phyloP scores from a whole-genome alignment of 2,113 vertebrate genomes.

The Xenopus tropicalis region DNA sequence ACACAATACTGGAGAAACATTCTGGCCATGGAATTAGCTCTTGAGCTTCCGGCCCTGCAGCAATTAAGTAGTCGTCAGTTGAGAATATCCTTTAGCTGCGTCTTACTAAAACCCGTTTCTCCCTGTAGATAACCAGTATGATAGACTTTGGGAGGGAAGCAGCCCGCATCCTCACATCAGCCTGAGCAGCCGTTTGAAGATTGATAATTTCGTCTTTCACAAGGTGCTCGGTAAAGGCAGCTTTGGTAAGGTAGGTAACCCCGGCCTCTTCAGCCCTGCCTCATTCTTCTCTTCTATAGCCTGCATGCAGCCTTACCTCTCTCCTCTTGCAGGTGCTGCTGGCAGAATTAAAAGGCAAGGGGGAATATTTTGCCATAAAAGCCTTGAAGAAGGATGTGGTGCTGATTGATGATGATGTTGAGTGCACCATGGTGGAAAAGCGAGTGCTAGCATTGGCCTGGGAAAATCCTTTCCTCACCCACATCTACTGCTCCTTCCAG shows the following conservation, averaged over 20 bases:
- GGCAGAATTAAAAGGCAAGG: slow-evolving; percentile 86
- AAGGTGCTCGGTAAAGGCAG: slow-evolving; percentile 98
- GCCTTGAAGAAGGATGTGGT: slow-evolving; percentile 98
- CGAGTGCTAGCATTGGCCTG: slow-evolving; percentile 89
- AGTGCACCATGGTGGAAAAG: slow-evolving; percentile 98
- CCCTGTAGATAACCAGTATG: slow-evolving; percentile 66
- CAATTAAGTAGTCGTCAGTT: no score
- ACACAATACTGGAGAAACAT: no score
- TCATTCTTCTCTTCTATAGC: neutral
- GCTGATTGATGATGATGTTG: slow-evolving; percentile 95
- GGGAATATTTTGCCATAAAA: slow-evolving; percentile 90
- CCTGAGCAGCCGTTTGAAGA: slow-evolving; percentile 65
- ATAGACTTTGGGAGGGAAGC: slow-evolving; percentile 80
- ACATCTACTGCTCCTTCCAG: slow-evolving; percentile 92
- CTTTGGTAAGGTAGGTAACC: slow-evolving; percentile 86
- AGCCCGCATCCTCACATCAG: slow-evolving; percentile 56
- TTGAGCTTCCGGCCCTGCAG: no score
- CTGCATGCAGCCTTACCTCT: neutral
- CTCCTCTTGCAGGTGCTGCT: slow-evolving; percentile 76
- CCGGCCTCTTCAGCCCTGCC: neutral
- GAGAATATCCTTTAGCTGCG: no score
- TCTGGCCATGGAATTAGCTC: no score
- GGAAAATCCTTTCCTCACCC: slow-evolving; percentile 96
- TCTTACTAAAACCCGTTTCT: slow-evolving; percentile 1
- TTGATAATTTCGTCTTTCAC: slow-evolving; percentile 84